Evolutionary conservation across 2,888 invertebrate species (phyloP).

Genomic region (Ypsolopha scabrella): DNA sequence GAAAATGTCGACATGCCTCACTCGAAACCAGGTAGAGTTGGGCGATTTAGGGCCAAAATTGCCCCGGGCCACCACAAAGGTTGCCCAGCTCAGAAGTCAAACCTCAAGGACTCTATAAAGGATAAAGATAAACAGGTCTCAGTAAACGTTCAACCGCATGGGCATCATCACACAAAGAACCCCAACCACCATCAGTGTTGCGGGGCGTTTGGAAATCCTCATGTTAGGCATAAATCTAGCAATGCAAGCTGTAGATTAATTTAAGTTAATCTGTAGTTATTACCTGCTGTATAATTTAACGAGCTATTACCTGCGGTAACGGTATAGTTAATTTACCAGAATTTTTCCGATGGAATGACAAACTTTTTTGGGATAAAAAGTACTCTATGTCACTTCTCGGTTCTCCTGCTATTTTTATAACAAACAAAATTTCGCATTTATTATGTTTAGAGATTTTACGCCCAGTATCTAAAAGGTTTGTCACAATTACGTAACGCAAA

Average conservation of each 20-base stretch:
- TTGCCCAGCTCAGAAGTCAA: conserved; percentile 24
- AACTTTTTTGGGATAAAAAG: too few species aligned
- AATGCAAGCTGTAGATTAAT: conserved; percentile 51
- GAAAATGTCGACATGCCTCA: conserved; percentile 24
- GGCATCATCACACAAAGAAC: conserved; percentile 55
- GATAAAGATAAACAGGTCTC: conserved; percentile 15
- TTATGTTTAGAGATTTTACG: too few species aligned
- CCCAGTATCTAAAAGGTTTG: too few species aligned
- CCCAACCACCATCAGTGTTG: conserved; percentile 63
- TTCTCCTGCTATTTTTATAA: too few species aligned
- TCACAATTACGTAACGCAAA: too few species aligned
- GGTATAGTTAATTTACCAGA: too few species aligned
- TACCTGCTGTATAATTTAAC: too few species aligned
- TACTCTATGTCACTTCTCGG: too few species aligned
- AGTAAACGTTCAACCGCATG: conserved; percentile 43
- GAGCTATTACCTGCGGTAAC: too few species aligned
- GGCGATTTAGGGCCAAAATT: conserved; percentile 48
- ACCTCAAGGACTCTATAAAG: conserved; percentile 28
- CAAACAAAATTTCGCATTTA: too few species aligned
- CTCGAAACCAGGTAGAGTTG: conserved; percentile 46
- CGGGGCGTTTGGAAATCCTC: conserved; percentile 61
- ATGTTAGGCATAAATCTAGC: conserved; percentile 54
- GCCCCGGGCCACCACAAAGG: conserved; percentile 46
- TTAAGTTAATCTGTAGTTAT: conserved; percentile 16
- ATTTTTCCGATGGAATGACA: too few species aligned